phyloP scores from a whole-genome alignment of 2,797 vertebrate genomes.

The Scolopax bukidnonensis region DNA sequence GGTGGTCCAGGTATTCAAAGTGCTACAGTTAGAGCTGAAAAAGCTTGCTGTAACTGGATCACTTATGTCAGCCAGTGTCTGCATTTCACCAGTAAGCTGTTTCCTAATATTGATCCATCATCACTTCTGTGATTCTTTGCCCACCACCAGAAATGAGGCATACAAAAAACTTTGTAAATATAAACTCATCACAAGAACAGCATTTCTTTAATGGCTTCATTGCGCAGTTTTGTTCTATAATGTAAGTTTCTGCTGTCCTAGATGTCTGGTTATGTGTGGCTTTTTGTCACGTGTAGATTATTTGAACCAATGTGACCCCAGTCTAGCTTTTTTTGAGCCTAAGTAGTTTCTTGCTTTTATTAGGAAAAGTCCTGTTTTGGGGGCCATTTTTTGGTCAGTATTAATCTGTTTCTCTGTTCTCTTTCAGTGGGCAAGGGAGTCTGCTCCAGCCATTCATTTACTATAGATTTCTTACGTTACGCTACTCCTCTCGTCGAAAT shows the following conservation, averaged over 20 bases:
- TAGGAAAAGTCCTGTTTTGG: background rate
- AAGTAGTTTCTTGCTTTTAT: background rate
- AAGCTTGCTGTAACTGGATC: background rate
- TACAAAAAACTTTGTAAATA: background rate
- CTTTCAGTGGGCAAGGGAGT: slow-evolving; percentile 93
- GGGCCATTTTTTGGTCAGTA: background rate
- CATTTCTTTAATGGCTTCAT: background rate
- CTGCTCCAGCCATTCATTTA: slow-evolving; percentile 98
- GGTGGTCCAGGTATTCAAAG: background rate
- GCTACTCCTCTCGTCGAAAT: slow-evolving; percentile 96
- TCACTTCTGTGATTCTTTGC: background rate
- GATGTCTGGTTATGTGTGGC: background rate
- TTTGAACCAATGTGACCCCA: background rate
- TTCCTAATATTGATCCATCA: background rate
- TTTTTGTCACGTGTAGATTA: background rate
- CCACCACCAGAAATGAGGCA: background rate
- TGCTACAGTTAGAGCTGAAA: background rate
- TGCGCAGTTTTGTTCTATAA: background rate
- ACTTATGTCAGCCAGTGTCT: background rate
- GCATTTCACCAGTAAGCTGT: background rate
- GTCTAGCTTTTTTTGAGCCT: background rate
- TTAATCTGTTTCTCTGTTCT: slow-evolving; percentile 50
- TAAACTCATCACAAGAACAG: background rate
- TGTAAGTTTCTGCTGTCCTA: background rate
- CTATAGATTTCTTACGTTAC: slow-evolving; percentile 96